Evolutionary conservation across 2,113 vertebrate species (phyloP).

Genomic region (Leuciscus idus): DNA sequence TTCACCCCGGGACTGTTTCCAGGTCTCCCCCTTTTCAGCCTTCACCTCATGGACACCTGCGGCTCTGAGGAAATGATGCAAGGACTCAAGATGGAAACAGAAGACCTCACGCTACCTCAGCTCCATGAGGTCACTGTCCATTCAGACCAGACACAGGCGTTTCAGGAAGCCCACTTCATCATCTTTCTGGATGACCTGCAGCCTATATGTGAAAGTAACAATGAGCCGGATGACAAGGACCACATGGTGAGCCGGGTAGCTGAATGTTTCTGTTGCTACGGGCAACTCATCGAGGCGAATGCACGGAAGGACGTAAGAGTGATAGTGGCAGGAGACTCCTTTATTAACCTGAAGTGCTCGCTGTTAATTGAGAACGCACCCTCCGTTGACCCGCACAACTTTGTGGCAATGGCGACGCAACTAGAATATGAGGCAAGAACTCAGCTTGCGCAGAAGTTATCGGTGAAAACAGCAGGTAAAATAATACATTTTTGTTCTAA

Average conservation of each 20-base stretch:
- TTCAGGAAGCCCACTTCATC: slow-evolving; percentile 80
- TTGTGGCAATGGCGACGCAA: slow-evolving; percentile 77
- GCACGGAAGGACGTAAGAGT: slow-evolving; percentile 78
- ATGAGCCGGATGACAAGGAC: slow-evolving; percentile 48
- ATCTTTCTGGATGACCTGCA: slow-evolving; percentile 83
- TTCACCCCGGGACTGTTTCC: slow-evolving; percentile 81
- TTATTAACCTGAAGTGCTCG: slow-evolving; percentile 80
- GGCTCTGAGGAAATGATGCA: slow-evolving; percentile 65
- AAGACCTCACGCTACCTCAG: slow-evolving; percentile 77
- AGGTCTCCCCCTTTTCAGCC: slow-evolving; percentile 70
- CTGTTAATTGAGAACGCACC: slow-evolving; percentile 74
- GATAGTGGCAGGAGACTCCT: slow-evolving; percentile 81
- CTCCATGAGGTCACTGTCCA: slow-evolving; percentile 79
- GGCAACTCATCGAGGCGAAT: slow-evolving; percentile 79
- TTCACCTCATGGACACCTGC: slow-evolving; percentile 81
- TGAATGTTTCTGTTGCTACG: slow-evolving; percentile 76
- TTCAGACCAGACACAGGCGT: slow-evolving; percentile 75
- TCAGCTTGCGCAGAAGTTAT: slow-evolving; percentile 79
- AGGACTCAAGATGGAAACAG: slow-evolving; percentile 71
- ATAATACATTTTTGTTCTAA: background rate
- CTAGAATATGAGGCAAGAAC: slow-evolving; percentile 83
- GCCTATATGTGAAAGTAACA: background rate
- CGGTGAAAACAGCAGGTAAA: slow-evolving; percentile 76
- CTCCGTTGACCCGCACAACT: slow-evolving; percentile 72
- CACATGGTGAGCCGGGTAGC: slow-evolving; percentile 64